Evolutionary conservation across 2,113 vertebrate species (phyloP), one percentile per base, ranked within the genome.

Genomic region (Chaenocephalus aceratus): DNA sequence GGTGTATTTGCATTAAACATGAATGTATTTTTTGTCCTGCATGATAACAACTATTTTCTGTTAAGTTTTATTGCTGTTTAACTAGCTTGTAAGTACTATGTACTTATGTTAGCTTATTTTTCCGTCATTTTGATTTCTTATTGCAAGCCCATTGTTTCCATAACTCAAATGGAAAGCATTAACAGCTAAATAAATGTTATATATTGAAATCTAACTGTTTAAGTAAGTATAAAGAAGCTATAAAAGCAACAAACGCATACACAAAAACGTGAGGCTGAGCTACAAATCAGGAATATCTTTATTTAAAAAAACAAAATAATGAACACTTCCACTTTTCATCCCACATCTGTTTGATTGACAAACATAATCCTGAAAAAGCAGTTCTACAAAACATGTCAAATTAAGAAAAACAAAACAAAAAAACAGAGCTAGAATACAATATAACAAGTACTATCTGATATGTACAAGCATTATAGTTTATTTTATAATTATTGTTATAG

Each of bases 371-470:
- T 94, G 93, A 94, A 95, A 95, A 94, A 93, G 94, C 93, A 82
- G 79, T 85, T 94, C 93, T 95, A 94, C 89, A 95, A 95, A 95
- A 94, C 89, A 92, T 91, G 82, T 94, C 79, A 89, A 94, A 93
- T 87, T 65, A 89, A 91, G 74, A 92, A 86, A 83, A 75, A 75
- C 4, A 76, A 76, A 77, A 41, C 36, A 80, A 82, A 69, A 63
- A 74, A 88, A 70, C 60, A 73, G 18, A 75, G 72, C 84, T 79
- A 80, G 85, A 89, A 91, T 86, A 94, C 87, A 88, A 89, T 94
- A 88, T 91, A 89, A 92, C 91, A 94, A 93, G 89, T 91, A 93
- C 85, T 92, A 92, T 85, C 82, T 86, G 86, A 93, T 94, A 95
- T 95, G 86, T 95, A 94, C 95, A 95, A 84, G 92, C 94, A 64